phyloP scores from a whole-genome alignment of 92 coral and sea anemone genomes.

The Phenganax marumi region DNA sequence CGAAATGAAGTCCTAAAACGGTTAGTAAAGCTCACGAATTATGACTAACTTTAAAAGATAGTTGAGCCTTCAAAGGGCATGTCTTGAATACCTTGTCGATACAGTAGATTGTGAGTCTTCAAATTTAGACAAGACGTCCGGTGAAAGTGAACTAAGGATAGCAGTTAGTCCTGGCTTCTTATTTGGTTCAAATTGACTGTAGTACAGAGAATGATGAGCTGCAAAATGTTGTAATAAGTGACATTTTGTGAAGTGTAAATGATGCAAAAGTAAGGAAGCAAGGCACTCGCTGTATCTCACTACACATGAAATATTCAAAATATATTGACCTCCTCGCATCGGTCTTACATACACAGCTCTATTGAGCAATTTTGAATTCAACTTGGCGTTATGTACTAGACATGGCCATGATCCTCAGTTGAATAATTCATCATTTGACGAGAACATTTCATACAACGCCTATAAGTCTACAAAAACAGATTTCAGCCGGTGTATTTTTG shows the following conservation, averaged over 20 bases:
- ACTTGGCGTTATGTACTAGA: conserved; percentile 17
- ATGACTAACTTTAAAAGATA: conserved; percentile 3
- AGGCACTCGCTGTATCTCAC: not conserved
- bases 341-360: not conserved
- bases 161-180: not conserved
- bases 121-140: not conserved
- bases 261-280: conserved; percentile 21
- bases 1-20: conserved; percentile 19
- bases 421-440: conserved; percentile 36
- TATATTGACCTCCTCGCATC: not conserved
- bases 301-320: conserved; percentile 27
- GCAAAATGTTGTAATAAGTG: conserved; percentile 10
- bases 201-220: not conserved
- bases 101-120: conserved; percentile 3
- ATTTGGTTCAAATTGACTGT: not conserved
- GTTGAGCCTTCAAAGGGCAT: conserved; percentile 30
- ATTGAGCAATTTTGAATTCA: conserved; percentile 2
- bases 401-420: conserved; percentile 24
- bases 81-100: conserved; percentile 34
- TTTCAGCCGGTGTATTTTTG: not conserved
- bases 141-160: not conserved
- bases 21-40: not conserved
- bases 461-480: conserved; percentile 3
- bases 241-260: conserved; percentile 11
- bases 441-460: conserved; percentile 34